Evolutionary conservation across 2,888 invertebrate genomes (phyloP).

Genomic region (Protula sp.): DNA sequence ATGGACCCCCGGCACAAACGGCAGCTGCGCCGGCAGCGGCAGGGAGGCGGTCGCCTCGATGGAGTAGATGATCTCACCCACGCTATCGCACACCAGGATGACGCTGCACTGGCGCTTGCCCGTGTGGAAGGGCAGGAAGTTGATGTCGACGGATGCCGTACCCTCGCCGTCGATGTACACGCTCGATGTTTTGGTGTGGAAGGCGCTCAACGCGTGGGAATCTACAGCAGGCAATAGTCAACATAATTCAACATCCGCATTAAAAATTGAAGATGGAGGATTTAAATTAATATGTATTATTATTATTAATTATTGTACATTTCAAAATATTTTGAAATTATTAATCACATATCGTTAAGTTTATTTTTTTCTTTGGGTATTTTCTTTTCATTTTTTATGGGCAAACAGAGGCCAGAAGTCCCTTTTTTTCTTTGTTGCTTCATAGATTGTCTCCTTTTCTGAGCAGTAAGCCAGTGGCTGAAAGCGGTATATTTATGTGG

Average conservation of each 20-base stretch:
- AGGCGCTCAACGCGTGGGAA: slow-evolving; percentile 32
- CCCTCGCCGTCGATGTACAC: slow-evolving; percentile 34
- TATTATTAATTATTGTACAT: too few species aligned
- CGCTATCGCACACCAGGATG: slow-evolving; percentile 43
- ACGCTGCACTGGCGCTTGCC: slow-evolving; percentile 49
- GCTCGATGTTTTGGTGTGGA: slow-evolving; percentile 32
- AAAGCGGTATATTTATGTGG: too few species aligned
- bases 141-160: slow-evolving; percentile 35
- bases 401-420: too few species aligned
- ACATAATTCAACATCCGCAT: background rate
- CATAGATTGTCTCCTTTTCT: too few species aligned
- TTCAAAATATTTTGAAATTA: too few species aligned
- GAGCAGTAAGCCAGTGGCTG: too few species aligned
- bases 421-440: too few species aligned
- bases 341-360: too few species aligned
- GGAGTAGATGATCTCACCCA: slow-evolving; percentile 52
- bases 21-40: slow-evolving; percentile 42
- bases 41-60: slow-evolving; percentile 40
- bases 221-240: background rate
- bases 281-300: background rate
- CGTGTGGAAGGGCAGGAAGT: slow-evolving; percentile 49
- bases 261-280: background rate
- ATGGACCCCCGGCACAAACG: slow-evolving; percentile 35
- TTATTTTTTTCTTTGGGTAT: too few species aligned
- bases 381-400: too few species aligned